phyloP scores from a whole-genome alignment of 2,113 vertebrate species.

The Callipepla californica region DNA sequence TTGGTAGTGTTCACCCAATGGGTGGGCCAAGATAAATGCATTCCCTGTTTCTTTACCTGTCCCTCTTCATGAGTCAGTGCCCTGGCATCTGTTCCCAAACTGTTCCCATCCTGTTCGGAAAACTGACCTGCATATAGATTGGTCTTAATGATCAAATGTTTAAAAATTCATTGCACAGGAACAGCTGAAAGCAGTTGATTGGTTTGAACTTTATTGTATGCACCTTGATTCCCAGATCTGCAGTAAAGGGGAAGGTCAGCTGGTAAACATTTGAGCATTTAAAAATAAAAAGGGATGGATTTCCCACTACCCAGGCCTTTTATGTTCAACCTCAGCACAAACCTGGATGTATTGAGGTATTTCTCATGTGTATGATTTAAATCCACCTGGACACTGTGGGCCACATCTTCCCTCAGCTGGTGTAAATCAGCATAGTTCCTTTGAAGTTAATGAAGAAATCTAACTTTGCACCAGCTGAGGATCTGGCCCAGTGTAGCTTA shows the following conservation, averaged over 20 bases:
- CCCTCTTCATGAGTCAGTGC: conserved; percentile 76
- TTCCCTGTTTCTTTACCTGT: conserved; percentile 73
- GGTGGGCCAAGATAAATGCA: conserved; percentile 72
- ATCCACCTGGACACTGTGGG: conserved; percentile 62
- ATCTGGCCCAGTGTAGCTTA: conserved; percentile 56
- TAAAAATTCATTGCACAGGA: conserved; percentile 85
- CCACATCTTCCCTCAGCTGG: conserved; percentile 70
- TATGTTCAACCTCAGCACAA: conserved; percentile 63
- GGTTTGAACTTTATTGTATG: conserved; percentile 85
- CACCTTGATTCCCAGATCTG: conserved; percentile 83
- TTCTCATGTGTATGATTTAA: conserved; percentile 64
- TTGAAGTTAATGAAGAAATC: conserved; percentile 73
- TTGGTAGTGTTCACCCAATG: conserved; percentile 61
- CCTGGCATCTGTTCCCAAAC: conserved; percentile 84
- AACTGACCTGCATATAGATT: conserved; percentile 87
- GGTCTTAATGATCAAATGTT: conserved; percentile 86
- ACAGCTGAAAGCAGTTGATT: conserved; percentile 87
- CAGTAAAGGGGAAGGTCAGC: conserved; percentile 83
- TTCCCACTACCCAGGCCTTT: conserved; percentile 65
- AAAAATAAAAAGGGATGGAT: conserved; percentile 76
- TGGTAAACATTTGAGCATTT: conserved; percentile 85
- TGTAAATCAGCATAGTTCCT: conserved; percentile 68
- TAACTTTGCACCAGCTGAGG: conserved; percentile 52
- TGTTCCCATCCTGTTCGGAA: conserved; percentile 83
- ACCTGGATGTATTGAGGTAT: conserved; percentile 61